Percentiles rank a stretch among this genome's conserved stretches.
Conservation (phyloP, 2,113 vertebrate genomes). For the Rattus rattus region DNA sequence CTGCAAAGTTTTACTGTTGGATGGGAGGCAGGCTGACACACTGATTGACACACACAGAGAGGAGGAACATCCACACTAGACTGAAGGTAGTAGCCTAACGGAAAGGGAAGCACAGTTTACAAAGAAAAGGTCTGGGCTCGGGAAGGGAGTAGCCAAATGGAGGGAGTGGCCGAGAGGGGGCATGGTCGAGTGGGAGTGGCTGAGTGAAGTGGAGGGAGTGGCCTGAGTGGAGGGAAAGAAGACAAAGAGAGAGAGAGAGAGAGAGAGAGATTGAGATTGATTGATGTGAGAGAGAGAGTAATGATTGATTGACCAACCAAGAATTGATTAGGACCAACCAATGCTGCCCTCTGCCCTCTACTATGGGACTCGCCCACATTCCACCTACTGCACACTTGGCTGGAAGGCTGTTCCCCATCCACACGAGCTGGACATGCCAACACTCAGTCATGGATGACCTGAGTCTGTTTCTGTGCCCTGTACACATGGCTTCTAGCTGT, state of each 20-base stretch:
- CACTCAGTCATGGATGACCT: too few species aligned
- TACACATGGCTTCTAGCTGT: neutral
- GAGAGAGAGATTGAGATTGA: too few species aligned
- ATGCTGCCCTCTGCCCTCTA: neutral
- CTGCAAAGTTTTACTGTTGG: neutral
- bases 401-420: too few species aligned
- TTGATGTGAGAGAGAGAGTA: too few species aligned
- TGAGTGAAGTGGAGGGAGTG: too few species aligned
- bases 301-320: too few species aligned
- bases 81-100: neutral
- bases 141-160: neutral
- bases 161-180: too few species aligned
- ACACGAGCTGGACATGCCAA: accelerated
- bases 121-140: neutral
- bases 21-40: neutral
- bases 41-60: too few species aligned
- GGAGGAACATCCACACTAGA: neutral
- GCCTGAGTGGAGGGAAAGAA: too few species aligned
- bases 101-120: too few species aligned
- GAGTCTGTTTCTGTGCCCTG: neutral
- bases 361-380: accelerated
- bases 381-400: neutral
- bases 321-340: neutral
- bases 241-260: neutral
- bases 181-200: too few species aligned